Base-by-base conservation (phyloP, 2,797 vertebrate genomes). In the Notamacropus eugenii region DNA sequence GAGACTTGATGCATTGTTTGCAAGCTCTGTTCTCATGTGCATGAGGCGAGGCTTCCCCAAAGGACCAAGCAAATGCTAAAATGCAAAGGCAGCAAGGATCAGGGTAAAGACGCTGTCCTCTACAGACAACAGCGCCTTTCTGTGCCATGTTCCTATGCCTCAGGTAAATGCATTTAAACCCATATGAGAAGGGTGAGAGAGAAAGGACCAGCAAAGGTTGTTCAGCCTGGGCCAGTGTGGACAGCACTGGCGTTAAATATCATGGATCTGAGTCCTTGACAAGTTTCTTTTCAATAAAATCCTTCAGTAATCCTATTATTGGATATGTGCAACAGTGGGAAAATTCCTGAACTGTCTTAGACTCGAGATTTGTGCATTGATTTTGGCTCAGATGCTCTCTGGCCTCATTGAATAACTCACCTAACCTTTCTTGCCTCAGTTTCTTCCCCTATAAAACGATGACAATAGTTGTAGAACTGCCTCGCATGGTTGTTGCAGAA, bases 241-340 rank as follows among this genome's bases (percentile, higher is more conserved):
- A 24, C 52, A 29, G 29, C 90, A 29, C 14, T 19, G 31, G 50
- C 29, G 31, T 19, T 55, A 0, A 0, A 0, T 8, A 2, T n/a
- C 91, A 28, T 59, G 54, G 27, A 28, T 29, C 52, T n/a, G 90
- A 16, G 62, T 55, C 40, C 11, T 50, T 29, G 16, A 93, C 91
- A 74, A 34, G 40, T 55, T 54, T 90, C n/a, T 50, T 28, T 2
- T 19, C 8, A 1, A 1, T 0, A 16, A 5, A 46, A 40, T 0
- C 56, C 0, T 0, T 0, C 12, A 46, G 29, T 11, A 40, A 13
- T 22, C 54, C 16, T 27, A 31, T 92, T 90, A 4, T 0, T 34
- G 90, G 59, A 9, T 1, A 0, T 28, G 0, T 34, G 27, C n/a
- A 92, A 40, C 54, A 16, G 34, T 8, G 34, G 24, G 12, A 87